A percentile compares a stretch with the other conserved stretches of the same genome.
Conservation (phyloP, 2,888 invertebrate species). For the Pristionchus fissidentatus region DNA sequence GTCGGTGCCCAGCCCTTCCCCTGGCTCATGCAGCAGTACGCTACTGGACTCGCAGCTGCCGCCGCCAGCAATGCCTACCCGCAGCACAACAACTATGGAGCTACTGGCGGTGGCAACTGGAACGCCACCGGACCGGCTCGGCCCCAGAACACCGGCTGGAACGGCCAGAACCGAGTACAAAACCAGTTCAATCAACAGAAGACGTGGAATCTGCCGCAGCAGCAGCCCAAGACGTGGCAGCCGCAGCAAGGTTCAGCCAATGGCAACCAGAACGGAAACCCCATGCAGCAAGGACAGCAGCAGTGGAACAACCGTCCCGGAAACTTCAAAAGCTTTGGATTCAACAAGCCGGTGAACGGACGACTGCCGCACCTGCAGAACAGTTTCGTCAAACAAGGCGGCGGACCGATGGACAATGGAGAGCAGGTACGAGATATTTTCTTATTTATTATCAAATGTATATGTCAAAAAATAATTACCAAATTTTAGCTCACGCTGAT, state of each 20-base stretch:
- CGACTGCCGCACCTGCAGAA: slow-evolving; percentile 45
- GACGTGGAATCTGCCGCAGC: neutral
- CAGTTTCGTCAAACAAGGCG: slow-evolving; percentile 42
- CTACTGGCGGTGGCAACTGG: slow-evolving; percentile 2
- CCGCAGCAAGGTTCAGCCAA: neutral
- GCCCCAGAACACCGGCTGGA: slow-evolving; percentile 41
- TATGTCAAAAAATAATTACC: neutral
- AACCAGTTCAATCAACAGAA: slow-evolving; percentile 40
- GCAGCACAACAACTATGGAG: slow-evolving; percentile 1
- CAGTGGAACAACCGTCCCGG: neutral
- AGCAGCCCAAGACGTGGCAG: neutral
- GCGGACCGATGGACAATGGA: slow-evolving; percentile 9
- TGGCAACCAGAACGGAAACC: neutral
- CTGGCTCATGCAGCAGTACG: slow-evolving; percentile 45
- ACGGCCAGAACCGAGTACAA: slow-evolving; percentile 31
- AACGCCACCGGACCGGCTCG: neutral
- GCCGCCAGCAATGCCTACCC: slow-evolving; percentile 21
- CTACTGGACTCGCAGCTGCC: neutral
- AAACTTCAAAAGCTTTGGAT: slow-evolving; percentile 27
- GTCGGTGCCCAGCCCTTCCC: slow-evolving; percentile 11
- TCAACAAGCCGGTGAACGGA: slow-evolving; percentile 18
- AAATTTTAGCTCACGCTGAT: neutral
- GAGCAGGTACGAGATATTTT: slow-evolving; percentile 14
- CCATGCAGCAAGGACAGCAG: neutral
- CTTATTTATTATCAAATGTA: neutral